Evolutionary conservation across 2,888 invertebrate genomes (phyloP), one percentile per base, ranked within the genome.

Genomic region (Philereme vetulata): DNA sequence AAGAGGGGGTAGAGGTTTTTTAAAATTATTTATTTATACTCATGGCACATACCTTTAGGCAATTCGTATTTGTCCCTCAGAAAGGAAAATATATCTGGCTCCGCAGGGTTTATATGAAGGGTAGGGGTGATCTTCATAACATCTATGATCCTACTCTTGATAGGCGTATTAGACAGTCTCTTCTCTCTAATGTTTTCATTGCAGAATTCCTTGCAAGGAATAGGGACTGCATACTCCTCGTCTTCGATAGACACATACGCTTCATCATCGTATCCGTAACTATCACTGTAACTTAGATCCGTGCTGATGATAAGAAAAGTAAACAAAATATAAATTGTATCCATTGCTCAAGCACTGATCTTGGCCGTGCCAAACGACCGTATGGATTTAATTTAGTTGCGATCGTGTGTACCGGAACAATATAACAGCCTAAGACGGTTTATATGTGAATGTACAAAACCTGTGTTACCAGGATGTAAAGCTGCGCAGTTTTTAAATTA

Each of bases 41-140:
- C 42, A 6, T 40, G 36, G 43, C 56, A 70, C 83, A 76, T 70
- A 86, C 90, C 88, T 79, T 84, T 83, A 10, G 90, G 90, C 47
- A 90, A 70, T 52, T 85, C 82, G 63, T 88, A 90, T 63, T 82
- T 72, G 60, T 90, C 89, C 60, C 79, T 77, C 42, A 88, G 65
- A 49, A 86, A 66, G 0, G 80, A 72, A 46, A 89, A 75, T 50
- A 84, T 63, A 56, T 89, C 88, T 0, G 77, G 76, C 60, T 78
- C 77, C 5, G 75, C 77, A 0, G 73, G 76, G 42, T 77, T 74
- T 35, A 84, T 56, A 6, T 80, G 71, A 33, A 83, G 75, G 67
- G 78, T 80, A 1, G 81, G 77, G 0, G 85, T 85, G 1, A 68
- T 75, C 67, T 86, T 64, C 88, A 90, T 89, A 0, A 74, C 78